Conservation (phyloP, 2,888 invertebrate species). For the Ethmia dodecea region DNA sequence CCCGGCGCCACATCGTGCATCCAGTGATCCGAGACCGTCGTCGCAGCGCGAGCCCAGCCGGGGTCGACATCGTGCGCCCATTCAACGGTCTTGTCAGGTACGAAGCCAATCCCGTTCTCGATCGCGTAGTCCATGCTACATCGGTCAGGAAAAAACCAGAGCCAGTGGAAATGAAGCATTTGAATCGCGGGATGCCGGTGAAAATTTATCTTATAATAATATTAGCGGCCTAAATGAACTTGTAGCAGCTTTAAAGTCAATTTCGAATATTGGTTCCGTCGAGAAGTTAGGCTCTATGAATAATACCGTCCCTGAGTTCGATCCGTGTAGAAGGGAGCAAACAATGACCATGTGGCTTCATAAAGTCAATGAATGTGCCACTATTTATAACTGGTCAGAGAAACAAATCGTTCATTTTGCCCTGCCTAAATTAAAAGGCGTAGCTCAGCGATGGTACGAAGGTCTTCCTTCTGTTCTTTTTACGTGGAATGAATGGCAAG, state of each 20-base stretch:
- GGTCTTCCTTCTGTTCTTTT: no score
- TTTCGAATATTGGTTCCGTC: not conserved
- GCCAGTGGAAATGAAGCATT: not conserved
- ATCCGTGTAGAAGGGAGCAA: conserved; percentile 1
- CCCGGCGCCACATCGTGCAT: no score
- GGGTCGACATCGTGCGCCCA: not conserved
- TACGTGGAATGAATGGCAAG: conserved; percentile 4
- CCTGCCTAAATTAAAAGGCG: conserved; percentile 1
- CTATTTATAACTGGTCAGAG: conserved; percentile 1
- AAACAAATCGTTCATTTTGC: conserved; percentile 3
- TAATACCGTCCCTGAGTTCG: conserved; percentile 6
- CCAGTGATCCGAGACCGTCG: no score
- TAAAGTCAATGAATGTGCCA: conserved; percentile 1
- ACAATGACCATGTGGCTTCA: no score
- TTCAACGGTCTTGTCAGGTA: not conserved
- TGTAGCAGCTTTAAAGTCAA: no score
- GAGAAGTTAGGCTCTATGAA: not conserved
- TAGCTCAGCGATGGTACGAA: conserved; percentile 3
- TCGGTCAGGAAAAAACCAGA: not conserved
- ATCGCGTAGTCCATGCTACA: not conserved
- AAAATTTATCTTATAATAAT: no score
- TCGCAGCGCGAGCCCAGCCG: not conserved
- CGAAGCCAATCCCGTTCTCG: no score
- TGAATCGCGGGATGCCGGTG: no score
- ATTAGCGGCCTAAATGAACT: no score